These are phyloP conservation scores for Papilio polyxenes DNA, from an alignment of 1,140 invertebrate genomes.

Conservation along the genomic window DNA sequence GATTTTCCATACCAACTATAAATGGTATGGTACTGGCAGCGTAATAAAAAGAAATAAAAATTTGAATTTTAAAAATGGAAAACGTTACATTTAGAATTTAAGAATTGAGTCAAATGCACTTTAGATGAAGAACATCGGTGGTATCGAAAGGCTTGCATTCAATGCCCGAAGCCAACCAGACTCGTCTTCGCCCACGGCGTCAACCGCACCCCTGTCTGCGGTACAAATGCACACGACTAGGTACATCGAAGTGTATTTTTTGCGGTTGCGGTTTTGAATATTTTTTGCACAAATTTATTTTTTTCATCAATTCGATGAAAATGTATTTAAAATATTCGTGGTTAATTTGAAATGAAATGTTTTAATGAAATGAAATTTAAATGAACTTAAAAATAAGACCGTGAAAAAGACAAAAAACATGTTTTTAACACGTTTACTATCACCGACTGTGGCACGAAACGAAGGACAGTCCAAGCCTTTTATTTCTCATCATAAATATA, in stretches of 20 bases:
- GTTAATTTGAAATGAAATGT: not conserved
- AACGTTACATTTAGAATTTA: not conserved
- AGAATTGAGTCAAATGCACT: not conserved
- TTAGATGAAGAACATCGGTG: conserved; percentile 5
- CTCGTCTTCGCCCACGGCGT: conserved; percentile 27
- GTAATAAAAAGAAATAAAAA: not conserved
- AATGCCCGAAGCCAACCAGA: conserved; percentile 6
- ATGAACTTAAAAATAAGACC: too few species aligned
- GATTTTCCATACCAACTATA: not conserved
- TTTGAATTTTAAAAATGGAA: not conserved
- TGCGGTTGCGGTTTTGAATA: not conserved
- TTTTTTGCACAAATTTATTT: not conserved
- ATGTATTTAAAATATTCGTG: not conserved
- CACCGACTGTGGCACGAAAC: too few species aligned
- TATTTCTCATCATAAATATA: too few species aligned
- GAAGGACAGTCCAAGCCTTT: too few species aligned
- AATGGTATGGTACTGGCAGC: not conserved
- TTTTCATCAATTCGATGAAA: too few species aligned
- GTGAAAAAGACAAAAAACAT: not conserved
- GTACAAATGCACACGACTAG: not conserved
- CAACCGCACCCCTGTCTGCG: conserved; percentile 24
- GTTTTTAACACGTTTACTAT: not conserved
- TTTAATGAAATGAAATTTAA: too few species aligned
- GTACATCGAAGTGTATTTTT: not conserved
- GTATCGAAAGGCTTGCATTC: conserved; percentile 17